Conservation (phyloP, 2,888 invertebrate species). For the Seira sanloemensis region DNA sequence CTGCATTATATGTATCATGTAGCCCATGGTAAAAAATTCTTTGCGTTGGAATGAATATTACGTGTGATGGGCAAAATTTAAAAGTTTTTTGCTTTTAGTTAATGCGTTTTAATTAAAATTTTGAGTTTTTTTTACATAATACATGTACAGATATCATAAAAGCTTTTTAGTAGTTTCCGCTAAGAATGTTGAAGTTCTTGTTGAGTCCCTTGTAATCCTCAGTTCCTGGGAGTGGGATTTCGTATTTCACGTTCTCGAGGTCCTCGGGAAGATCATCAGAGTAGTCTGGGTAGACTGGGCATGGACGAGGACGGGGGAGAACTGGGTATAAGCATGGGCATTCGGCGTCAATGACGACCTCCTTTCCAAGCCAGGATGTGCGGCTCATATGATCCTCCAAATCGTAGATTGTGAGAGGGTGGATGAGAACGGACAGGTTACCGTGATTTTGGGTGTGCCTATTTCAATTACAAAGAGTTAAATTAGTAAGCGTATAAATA, state of each 20-base stretch:
- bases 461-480: neutral
- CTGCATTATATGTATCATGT: too few species aligned
- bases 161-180: constrained; percentile 33
- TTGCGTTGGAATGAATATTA: too few species aligned
- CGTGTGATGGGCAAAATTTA: too few species aligned
- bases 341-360: constrained; percentile 42
- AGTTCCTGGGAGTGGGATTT: constrained; percentile 66
- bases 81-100: too few species aligned
- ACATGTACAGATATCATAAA: too few species aligned
- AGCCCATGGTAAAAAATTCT: too few species aligned
- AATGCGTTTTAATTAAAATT: too few species aligned
- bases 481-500: too few species aligned
- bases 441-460: constrained; percentile 71
- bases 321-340: constrained; percentile 54
- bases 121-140: too few species aligned
- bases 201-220: constrained; percentile 65
- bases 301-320: constrained; percentile 49
- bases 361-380: constrained; percentile 68
- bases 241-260: constrained; percentile 13
- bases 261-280: constrained; percentile 54
- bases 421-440: constrained; percentile 68
- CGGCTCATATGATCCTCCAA: constrained; percentile 67
- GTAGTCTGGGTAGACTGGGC: constrained; percentile 62
- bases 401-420: constrained; percentile 70
- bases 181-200: constrained; percentile 55